phyloP scores from a whole-genome alignment of 2,113 vertebrate genomes.

The Willisornis vidua region DNA sequence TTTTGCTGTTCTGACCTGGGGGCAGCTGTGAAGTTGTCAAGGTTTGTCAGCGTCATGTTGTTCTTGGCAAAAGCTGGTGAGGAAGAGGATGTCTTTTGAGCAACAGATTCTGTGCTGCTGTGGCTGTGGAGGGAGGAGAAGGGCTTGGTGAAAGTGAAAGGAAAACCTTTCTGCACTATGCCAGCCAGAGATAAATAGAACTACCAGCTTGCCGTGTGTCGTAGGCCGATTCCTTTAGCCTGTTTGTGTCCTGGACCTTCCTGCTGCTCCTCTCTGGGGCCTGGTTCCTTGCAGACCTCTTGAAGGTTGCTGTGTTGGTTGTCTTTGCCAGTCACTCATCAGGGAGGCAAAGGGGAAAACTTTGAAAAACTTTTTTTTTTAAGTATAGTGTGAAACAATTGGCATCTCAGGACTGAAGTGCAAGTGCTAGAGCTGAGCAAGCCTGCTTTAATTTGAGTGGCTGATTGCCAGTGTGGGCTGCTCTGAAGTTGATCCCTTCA shows the following conservation, averaged over 20 bases:
- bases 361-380: background rate
- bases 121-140: background rate
- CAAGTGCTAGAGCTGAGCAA: background rate
- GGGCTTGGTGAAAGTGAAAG: background rate
- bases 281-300: background rate
- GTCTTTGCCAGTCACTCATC: background rate
- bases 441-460: background rate
- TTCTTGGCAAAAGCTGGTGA: background rate
- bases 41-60: background rate
- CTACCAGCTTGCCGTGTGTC: rapidly evolving
- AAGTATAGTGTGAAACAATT: background rate
- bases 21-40: background rate
- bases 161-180: background rate
- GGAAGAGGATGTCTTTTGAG: background rate
- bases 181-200: background rate
- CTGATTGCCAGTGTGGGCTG: background rate
- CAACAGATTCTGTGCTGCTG: background rate
- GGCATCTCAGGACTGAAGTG: background rate
- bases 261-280: background rate
- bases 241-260: background rate
- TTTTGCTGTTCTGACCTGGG: background rate
- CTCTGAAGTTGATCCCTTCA: background rate
- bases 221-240: background rate
- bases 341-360: background rate
- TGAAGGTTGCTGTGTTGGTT: background rate